These are phyloP conservation scores for Euplagia quadripunctaria DNA, from an alignment of 2,888 invertebrate genomes.

Conservation along the genomic window DNA sequence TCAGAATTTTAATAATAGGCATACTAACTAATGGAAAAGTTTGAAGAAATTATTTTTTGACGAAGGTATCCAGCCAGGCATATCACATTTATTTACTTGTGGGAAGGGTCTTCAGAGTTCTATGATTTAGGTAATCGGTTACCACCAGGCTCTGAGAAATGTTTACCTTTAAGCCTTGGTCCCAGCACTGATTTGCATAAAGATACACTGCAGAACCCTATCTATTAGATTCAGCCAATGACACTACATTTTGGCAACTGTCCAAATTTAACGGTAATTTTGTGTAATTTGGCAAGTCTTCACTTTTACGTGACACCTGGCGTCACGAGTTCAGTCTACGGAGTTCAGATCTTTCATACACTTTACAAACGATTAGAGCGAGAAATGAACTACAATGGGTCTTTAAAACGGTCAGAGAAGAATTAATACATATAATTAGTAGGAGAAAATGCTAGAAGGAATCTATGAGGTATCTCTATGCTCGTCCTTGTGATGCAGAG, in stretches of 20 bases:
- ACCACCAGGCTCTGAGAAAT: no score
- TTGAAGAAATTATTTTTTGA: no score
- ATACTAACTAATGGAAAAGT: no score
- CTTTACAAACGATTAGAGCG: neutral
- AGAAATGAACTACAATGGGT: neutral
- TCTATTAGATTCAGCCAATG: conserved; percentile 35
- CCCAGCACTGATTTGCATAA: no score
- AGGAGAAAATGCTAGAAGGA: neutral
- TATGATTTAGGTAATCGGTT: no score
- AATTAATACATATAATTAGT: neutral
- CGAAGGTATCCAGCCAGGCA: no score
- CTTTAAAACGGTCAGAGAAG: neutral
- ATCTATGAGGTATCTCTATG: no score
- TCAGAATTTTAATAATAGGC: no score
- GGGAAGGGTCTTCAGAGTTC: no score
- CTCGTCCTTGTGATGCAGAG: no score
- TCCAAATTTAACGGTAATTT: conserved; percentile 77
- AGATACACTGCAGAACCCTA: neutral
- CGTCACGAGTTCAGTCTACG: conserved; percentile 65
- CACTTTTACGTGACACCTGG: conserved; percentile 74
- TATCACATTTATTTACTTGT: neutral
- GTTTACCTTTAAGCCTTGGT: no score
- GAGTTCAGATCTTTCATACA: conserved; percentile 58
- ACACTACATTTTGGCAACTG: conserved; percentile 63
- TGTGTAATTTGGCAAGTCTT: conserved; percentile 78